A percentile compares a stretch with the other conserved stretches of the same genome.
phyloP scores from a whole-genome alignment of 1,140 invertebrate species.

The Akabosia matsudoensis region DNA sequence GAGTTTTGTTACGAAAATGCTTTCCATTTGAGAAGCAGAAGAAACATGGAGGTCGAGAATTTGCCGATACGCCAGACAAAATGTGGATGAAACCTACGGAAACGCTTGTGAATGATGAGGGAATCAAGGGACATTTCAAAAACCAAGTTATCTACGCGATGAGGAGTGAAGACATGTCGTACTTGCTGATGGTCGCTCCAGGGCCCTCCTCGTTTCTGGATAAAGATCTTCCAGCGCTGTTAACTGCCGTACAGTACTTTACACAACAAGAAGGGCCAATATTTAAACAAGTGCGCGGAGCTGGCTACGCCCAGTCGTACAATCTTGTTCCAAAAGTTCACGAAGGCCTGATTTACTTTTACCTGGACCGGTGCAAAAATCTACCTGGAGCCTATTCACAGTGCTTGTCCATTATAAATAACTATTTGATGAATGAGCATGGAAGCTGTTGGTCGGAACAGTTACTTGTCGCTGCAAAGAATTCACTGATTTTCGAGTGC shows the following conservation, averaged over 20 bases:
- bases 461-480: neutral
- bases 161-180: constrained; percentile 76
- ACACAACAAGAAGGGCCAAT: constrained; percentile 83
- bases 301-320: constrained; percentile 78
- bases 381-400: neutral
- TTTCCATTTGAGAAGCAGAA: constrained; percentile 29
- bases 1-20: constrained; percentile 39
- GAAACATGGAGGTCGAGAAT: constrained; percentile 47
- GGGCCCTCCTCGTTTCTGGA: constrained; percentile 63
- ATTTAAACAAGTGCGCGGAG: constrained; percentile 78
- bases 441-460: neutral
- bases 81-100: constrained; percentile 48
- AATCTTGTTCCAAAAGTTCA: constrained; percentile 61
- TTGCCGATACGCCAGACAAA: constrained; percentile 57
- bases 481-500: neutral
- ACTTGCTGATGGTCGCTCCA: constrained; percentile 64
- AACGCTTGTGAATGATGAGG: constrained; percentile 46
- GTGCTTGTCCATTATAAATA: neutral
- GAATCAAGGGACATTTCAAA: constrained; percentile 14
- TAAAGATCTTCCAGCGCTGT: constrained; percentile 67
- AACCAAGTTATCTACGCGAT: constrained; percentile 67
- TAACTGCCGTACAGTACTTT: constrained; percentile 79
- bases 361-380: constrained; percentile 58
- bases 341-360: constrained; percentile 68
- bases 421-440: neutral